Conservation (phyloP, 1,140 invertebrate genomes). For the Sycophila sp. region DNA sequence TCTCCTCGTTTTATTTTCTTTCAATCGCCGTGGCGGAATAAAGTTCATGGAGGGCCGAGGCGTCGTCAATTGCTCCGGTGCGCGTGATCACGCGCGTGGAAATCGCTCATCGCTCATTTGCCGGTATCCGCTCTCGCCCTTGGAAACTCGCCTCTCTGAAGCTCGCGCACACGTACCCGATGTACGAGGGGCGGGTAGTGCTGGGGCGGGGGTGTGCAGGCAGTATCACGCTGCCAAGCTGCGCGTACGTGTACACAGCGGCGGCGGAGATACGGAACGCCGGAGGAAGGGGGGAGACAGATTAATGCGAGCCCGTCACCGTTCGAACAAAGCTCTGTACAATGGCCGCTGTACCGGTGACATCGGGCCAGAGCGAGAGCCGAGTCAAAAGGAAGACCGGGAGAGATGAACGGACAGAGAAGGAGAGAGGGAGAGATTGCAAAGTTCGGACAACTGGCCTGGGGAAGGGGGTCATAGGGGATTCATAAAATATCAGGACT, state of each 20-base stretch:
- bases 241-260: slow-evolving; percentile 1
- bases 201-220: not conserved
- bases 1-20: not conserved
- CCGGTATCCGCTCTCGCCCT: not conserved
- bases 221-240: not conserved
- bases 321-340: slow-evolving; percentile 64
- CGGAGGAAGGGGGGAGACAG: slow-evolving; percentile 58
- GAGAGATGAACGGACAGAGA: not conserved
- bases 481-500: no score
- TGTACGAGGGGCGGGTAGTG: no score
- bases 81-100: not conserved
- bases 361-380: slow-evolving; percentile 43
- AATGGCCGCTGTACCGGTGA: slow-evolving; percentile 60
- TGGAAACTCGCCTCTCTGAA: slow-evolving; percentile 4
- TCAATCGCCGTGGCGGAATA: not conserved
- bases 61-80: not conserved
- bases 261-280: slow-evolving; percentile 18
- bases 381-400: slow-evolving; percentile 10
- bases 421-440: no score
- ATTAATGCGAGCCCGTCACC: slow-evolving; percentile 65
- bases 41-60: not conserved
- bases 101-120: slow-evolving; percentile 25
- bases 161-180: not conserved
- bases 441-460: no score
- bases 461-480: no score